Percentiles rank a stretch among this genome's conserved stretches.
These are phyloP conservation scores for Psammodynastes pulverulentus DNA, from an alignment of 2,113 vertebrate species.

Conservation along the genomic window DNA sequence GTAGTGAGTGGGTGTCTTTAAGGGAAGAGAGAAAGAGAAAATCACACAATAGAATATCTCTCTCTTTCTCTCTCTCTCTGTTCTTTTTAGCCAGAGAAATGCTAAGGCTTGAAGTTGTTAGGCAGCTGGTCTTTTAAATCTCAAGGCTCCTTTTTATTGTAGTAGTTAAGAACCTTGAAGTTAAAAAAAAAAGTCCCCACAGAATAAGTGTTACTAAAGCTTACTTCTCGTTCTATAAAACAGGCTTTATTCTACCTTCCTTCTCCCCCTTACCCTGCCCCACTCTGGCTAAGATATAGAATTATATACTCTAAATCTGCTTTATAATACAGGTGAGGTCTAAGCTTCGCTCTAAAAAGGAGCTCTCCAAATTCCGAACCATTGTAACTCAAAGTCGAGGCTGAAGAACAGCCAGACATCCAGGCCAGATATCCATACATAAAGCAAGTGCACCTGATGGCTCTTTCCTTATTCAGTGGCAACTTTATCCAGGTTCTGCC, in stretches of 20 bases:
- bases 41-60: not conserved
- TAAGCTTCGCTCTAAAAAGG: not conserved
- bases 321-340: not conserved
- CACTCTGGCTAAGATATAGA: not conserved
- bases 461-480: no score
- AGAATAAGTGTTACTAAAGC: constrained; percentile 68
- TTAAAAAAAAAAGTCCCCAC: constrained; percentile 57
- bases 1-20: constrained; percentile 29
- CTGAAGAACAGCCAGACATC: not conserved
- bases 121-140: constrained; percentile 56
- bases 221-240: constrained; percentile 51
- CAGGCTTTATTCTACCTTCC: constrained; percentile 38
- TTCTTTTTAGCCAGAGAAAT: constrained; percentile 36
- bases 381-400: not conserved
- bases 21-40: not conserved
- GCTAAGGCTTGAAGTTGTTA: constrained; percentile 42
- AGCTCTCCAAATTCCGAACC: not conserved
- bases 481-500: not conserved
- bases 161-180: constrained; percentile 68
- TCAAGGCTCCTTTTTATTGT: constrained; percentile 64
- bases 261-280: not conserved
- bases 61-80: not conserved
- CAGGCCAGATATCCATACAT: not conserved
- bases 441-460: not conserved
- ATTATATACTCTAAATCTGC: not conserved